These are phyloP conservation scores for Campoplex capitator DNA, from an alignment of 2,888 invertebrate species.

Conservation along the genomic window DNA sequence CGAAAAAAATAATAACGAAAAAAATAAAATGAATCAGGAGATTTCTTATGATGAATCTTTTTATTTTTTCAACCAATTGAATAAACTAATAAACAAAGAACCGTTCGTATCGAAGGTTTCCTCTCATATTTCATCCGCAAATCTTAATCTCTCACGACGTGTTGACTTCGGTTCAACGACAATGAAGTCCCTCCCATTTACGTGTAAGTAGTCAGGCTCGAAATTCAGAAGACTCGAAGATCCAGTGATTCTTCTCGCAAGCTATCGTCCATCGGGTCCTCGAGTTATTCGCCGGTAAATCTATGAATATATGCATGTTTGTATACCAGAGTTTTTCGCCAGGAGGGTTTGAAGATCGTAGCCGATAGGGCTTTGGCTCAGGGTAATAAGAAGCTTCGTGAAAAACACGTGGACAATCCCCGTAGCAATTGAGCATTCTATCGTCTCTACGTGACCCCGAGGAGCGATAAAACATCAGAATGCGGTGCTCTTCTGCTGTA, in stretches of 20 bases:
- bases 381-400: constrained; percentile 73
- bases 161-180: constrained; percentile 76
- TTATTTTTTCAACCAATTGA: not conserved
- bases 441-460: constrained; percentile 61
- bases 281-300: not conserved
- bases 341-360: constrained; percentile 64
- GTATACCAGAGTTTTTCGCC: not conserved
- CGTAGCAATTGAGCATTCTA: constrained; percentile 71
- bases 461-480: constrained; percentile 74
- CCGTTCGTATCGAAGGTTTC: constrained; percentile 4
- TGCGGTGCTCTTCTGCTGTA: constrained; percentile 7
- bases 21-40: too few species aligned
- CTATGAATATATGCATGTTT: constrained; percentile 27
- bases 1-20: too few species aligned
- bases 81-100: too few species aligned
- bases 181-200: not conserved
- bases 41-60: not conserved
- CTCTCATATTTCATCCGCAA: constrained; percentile 31
- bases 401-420: constrained; percentile 37
- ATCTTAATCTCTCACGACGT: constrained; percentile 78
- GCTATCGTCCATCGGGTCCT: not conserved
- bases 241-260: not conserved
- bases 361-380: constrained; percentile 43
- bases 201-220: not conserved
- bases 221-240: not conserved